Conservation (phyloP, 2,113 vertebrate genomes). For the Ailurus styani region DNA sequence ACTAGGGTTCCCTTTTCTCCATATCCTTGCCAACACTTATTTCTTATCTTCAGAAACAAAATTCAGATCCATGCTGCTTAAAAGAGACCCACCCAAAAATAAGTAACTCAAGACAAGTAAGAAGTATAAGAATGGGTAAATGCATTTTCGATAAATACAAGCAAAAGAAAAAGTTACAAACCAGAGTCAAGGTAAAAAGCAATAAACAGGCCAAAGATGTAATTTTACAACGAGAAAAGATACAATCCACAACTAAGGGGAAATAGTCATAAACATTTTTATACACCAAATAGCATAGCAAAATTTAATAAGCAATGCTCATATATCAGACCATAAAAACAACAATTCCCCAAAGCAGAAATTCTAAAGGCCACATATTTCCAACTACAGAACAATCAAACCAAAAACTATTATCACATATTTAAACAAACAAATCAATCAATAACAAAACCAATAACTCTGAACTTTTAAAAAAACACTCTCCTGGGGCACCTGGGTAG, state of each 20-base stretch:
- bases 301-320: neutral
- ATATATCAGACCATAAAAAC: conserved; percentile 28
- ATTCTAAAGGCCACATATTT: conserved; percentile 14
- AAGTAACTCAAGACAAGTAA: neutral
- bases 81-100: neutral
- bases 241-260: neutral
- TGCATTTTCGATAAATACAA: neutral
- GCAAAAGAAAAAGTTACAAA: neutral
- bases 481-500: neutral
- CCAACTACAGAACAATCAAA: neutral
- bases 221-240: neutral
- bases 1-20: neutral
- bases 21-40: neutral
- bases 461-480: neutral
- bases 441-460: conserved; percentile 17
- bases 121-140: neutral
- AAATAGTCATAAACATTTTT: neutral
- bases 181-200: neutral
- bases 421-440: conserved; percentile 24
- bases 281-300: neutral
- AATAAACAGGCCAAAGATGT: neutral
- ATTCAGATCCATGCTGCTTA: neutral
- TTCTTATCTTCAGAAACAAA: neutral
- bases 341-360: conserved; percentile 41
- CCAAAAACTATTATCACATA: neutral